Base-by-base conservation (phyloP, 2,113 vertebrate species). In the Mionectes macconnelli region DNA sequence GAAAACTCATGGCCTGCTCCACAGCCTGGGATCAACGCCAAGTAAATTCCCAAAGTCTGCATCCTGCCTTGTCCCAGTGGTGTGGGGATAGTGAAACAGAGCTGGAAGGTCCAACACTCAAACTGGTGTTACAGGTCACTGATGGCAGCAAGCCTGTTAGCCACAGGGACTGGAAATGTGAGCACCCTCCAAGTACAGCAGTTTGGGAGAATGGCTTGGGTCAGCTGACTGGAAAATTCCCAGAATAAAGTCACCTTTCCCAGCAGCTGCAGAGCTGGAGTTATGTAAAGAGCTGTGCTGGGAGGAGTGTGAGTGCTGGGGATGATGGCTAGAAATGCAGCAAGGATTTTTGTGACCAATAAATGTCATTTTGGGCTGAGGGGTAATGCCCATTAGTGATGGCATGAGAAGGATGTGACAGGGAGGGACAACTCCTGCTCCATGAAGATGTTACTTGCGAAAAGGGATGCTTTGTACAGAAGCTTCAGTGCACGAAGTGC, bases 191-290 rank as follows among this genome's bases (percentile, higher is more conserved):
- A 96, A 88, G 92, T 88, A 74, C 22, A 53, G 90, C 90, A 88
- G 68, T 75, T 45, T 24, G 79, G 70, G 75, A 90, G 78, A 49
- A 91, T 66, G 86, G n/a, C 85, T 83, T 27, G 39, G 55, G 63
- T 86, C 92, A 94, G 92, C 75, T 92, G 95, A 94, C 63, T 96
- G 96, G 96, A 97, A 96, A 96, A 95, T 94, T 80, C 92, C 96
- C 82, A 92, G 79, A 83, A 95, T 95, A 95, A 93, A 94, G 95
- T 95, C 96, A 97, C 95, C 96, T 95, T 88, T 95, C 92, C 89
- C 75, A 10, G 18, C 94, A 94, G 94, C 94, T 88, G 88, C 92
- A 80, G 79, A 80, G 80, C 83, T 84, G 35, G n/a, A 68, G 30
- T 93, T 90, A 94, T 8, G 20, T 93, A 94, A 95, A 95, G 30